Percentiles rank a stretch among this genome's conserved stretches.
phyloP scores from a whole-genome alignment of 1,140 invertebrate genomes.

The Euwallacea fornicatus region DNA sequence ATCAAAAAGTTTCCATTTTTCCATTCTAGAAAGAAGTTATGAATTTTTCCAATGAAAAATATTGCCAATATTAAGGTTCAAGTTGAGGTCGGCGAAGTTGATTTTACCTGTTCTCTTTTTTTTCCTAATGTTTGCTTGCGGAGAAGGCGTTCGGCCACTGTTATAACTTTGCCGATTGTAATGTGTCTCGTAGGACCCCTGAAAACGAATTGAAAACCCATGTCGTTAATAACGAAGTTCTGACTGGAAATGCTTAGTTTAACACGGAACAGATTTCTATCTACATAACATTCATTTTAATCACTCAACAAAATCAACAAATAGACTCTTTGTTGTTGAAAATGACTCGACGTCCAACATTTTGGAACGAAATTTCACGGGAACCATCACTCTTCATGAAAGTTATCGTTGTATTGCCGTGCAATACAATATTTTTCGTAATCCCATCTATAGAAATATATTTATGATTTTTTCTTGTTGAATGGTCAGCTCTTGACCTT shows the following conservation, averaged over 20 bases:
- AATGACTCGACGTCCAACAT: slow-evolving; percentile 43
- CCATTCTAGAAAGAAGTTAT: slow-evolving; percentile 76
- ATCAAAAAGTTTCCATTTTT: slow-evolving; percentile 78
- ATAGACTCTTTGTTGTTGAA: too few species aligned
- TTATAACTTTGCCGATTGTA: slow-evolving; percentile 62
- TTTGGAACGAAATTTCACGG: slow-evolving; percentile 80
- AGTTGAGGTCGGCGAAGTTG: slow-evolving; percentile 79
- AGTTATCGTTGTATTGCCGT: slow-evolving; percentile 80
- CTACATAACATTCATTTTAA: too few species aligned
- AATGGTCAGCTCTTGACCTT: slow-evolving; percentile 56
- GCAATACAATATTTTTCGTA: slow-evolving; percentile 81
- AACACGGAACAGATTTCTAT: too few species aligned
- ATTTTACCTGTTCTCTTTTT: slow-evolving; percentile 74
- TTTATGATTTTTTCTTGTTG: slow-evolving; percentile 69
- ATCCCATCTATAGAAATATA: slow-evolving; percentile 84
- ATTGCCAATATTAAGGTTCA: slow-evolving; percentile 75
- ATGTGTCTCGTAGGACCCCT: too few species aligned
- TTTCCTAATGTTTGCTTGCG: slow-evolving; percentile 78
- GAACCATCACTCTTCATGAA: slow-evolving; percentile 84
- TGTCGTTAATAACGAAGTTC: too few species aligned
- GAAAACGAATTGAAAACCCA: too few species aligned
- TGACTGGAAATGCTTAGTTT: too few species aligned
- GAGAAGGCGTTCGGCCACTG: slow-evolving; percentile 80
- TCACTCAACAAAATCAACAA: too few species aligned
- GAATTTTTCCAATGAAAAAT: slow-evolving; percentile 83